Conservation (phyloP, 2,797 vertebrate genomes). For the Spea hammondii region DNA sequence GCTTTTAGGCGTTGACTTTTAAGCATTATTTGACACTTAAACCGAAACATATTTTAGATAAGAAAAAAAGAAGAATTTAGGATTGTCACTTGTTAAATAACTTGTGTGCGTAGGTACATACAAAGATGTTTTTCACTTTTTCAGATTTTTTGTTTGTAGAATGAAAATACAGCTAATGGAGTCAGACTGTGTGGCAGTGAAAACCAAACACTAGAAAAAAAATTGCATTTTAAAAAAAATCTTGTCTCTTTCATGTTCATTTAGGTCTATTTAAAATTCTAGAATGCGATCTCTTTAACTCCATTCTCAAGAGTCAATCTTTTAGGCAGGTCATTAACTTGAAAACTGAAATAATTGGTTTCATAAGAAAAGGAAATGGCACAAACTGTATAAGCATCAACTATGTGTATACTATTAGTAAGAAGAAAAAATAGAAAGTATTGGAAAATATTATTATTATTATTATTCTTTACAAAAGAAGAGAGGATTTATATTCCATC, state of each 20-base stretch:
- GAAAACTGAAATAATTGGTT: too few species aligned
- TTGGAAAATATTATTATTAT: too few species aligned
- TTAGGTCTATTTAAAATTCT: neutral
- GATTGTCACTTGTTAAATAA: neutral
- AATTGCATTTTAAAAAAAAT: too few species aligned
- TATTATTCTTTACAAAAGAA: too few species aligned
- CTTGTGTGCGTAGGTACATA: neutral
- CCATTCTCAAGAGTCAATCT: too few species aligned
- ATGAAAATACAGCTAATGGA: neutral
- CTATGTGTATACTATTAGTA: too few species aligned
- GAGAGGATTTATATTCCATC: too few species aligned
- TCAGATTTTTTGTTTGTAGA: neutral
- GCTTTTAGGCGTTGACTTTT: constrained; percentile 10
- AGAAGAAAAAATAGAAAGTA: too few species aligned
- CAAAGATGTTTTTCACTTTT: neutral
- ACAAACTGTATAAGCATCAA: too few species aligned
- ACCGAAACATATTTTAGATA: constrained; percentile 13
- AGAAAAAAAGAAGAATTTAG: neutral
- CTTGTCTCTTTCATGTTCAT: neutral
- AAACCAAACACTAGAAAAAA: neutral
- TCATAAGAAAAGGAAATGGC: too few species aligned
- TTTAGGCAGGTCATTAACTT: too few species aligned
- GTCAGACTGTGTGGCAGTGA: neutral
- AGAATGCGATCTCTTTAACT: too few species aligned
- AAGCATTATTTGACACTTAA: constrained; percentile 5